A percentile compares a stretch with the other conserved stretches of the same genome.
phyloP scores from a whole-genome alignment of 2,888 invertebrate genomes.

The Hyppa rectilinea region DNA sequence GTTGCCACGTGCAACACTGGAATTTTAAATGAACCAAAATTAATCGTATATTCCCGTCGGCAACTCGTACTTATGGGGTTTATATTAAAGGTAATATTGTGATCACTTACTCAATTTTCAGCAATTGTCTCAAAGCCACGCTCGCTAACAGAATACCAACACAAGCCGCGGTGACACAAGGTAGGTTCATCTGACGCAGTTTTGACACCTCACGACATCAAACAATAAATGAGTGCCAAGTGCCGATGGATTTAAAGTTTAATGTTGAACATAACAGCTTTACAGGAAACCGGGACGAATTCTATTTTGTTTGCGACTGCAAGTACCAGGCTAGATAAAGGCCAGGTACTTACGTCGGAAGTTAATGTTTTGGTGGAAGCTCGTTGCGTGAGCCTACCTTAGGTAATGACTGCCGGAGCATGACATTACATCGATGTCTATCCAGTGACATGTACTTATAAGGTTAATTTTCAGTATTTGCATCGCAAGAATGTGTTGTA shows the following conservation, averaged over 20 bases:
- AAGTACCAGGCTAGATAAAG: no score
- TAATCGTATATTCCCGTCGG: slow-evolving; percentile 28
- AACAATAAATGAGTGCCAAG: slow-evolving; percentile 3
- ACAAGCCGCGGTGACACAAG: not conserved
- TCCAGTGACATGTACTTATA: slow-evolving; percentile 18
- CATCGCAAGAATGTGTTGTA: slow-evolving; percentile 32
- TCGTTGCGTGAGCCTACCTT: slow-evolving; percentile 7
- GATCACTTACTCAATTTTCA: slow-evolving; percentile 36
- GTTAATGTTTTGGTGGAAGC: slow-evolving; percentile 7
- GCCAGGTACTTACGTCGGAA: no score
- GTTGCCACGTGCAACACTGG: slow-evolving; percentile 34
- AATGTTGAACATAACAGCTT: slow-evolving; percentile 11
- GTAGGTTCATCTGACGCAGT: not conserved
- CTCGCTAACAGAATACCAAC: slow-evolving; percentile 42
- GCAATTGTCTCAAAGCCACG: slow-evolving; percentile 16
- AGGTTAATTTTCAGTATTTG: slow-evolving; percentile 29
- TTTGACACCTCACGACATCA: slow-evolving; percentile 12
- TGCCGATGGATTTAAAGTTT: slow-evolving; percentile 6
- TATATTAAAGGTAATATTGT: slow-evolving; percentile 21
- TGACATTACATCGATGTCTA: slow-evolving; percentile 34
- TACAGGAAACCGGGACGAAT: slow-evolving; percentile 19
- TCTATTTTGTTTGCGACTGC: slow-evolving; percentile 11
- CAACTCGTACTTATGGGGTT: not conserved
- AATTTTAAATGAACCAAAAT: slow-evolving; percentile 44
- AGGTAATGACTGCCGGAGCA: slow-evolving; percentile 19